Base-by-base conservation (phyloP, 1,140 invertebrate genomes). In the Coenobita brevimanus region DNA sequence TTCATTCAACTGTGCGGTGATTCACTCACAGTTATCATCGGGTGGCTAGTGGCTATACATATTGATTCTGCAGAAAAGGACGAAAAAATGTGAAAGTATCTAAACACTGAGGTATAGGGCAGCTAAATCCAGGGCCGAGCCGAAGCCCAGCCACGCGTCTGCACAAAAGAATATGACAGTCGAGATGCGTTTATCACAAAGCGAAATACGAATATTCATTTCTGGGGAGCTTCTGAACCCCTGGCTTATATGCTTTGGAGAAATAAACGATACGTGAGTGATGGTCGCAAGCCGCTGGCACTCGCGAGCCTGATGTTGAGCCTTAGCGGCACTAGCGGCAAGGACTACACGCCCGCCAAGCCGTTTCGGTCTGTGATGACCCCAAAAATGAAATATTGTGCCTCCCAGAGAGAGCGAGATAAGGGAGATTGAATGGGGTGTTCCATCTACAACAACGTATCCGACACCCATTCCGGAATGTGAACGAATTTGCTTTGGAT, bases 121-220 rank as follows among this genome's bases (percentile, higher is more conserved):
- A 89, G 82, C 81, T 71, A 89, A 89, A 89, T 80, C 81, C 81
- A 76, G 88, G 81, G 88, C 80, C 71, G 71, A 84, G 81, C 78
- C 85, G 62, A 83, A 89, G 81, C 80, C 81, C 88, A 89, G 88
- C 88, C 88, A 89, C 88, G 88, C 88, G 88, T 89, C 88, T 82
- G 81, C 88, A 89, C 88, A 89, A 89, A 89, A 83, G 88, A 89
- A 89, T 89, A 89, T 89, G 88, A 89, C 88, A 89, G 88, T 89
- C 88, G 75, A 82, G 88, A 89, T 89, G 88, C 88, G 88, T 89
- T 89, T 89, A 89, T 89, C 88, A 89, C 81, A 89, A 83, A 89
- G 81, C 88, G 88, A 89, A 89, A 89, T 89, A 89, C 88, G 88
- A 89, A 89, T 89, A 89, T 89, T 89, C 88, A 89, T 82, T 89